These are phyloP conservation scores for Actenoides lindsayi DNA, from an alignment of 2,113 vertebrate genomes.

Conservation along the genomic window DNA sequence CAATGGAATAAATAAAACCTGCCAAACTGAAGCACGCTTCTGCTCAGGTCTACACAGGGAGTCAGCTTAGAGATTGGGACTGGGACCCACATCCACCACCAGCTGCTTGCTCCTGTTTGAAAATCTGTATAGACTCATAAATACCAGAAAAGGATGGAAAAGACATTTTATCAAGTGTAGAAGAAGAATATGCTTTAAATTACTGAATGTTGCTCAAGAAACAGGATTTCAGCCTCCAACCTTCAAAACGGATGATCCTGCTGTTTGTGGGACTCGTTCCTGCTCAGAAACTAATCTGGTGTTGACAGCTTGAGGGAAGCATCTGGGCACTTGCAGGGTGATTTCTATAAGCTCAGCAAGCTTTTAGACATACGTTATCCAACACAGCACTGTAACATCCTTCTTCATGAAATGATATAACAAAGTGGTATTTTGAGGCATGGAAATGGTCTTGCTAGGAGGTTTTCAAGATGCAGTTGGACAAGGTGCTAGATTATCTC, in stretches of 20 bases:
- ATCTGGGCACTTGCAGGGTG: background rate
- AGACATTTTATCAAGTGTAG: background rate
- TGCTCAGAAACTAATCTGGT: background rate
- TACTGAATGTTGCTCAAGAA: background rate
- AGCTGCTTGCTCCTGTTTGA: background rate
- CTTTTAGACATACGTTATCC: background rate
- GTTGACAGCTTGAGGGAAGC: background rate
- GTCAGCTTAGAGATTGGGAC: background rate
- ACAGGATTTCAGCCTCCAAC: background rate
- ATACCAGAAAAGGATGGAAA: background rate
- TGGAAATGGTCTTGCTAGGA: background rate
- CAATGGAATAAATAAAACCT: background rate
- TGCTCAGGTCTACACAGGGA: background rate
- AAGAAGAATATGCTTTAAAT: background rate
- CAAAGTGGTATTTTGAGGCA: background rate
- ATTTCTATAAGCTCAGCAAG: background rate
- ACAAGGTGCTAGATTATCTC: background rate
- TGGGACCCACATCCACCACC: fast-evolving
- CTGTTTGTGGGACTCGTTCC: background rate
- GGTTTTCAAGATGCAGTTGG: background rate
- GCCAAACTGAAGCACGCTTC: background rate
- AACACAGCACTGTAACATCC: background rate
- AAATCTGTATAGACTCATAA: background rate
- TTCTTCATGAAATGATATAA: background rate
- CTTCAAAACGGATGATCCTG: background rate